These are phyloP conservation scores for Xestia c-nigrum DNA, from an alignment of 2,888 invertebrate genomes.

Conservation along the genomic window DNA sequence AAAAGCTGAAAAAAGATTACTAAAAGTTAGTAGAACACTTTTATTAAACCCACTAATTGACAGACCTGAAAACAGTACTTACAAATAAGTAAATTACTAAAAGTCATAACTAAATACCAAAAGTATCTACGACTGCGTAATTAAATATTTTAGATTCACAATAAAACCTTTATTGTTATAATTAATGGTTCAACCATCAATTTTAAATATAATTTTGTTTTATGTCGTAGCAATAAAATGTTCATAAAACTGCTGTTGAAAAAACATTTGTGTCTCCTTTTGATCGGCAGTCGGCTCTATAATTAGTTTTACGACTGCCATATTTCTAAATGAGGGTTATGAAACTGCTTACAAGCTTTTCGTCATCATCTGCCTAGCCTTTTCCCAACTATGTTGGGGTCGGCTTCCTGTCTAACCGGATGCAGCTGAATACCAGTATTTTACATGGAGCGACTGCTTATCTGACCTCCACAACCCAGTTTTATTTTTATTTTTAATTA, in stretches of 20 bases:
- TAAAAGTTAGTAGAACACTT: no score
- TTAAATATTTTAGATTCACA: conserved; percentile 40
- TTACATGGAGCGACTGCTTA: no score
- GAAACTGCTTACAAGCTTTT: conserved; percentile 28
- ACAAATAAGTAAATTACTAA: neutral
- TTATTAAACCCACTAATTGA: no score
- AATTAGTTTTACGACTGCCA: conserved; percentile 60
- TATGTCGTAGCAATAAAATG: conserved; percentile 58
- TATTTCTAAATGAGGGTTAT: conserved; percentile 58
- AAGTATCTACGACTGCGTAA: conserved; percentile 20
- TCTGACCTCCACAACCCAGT: no score
- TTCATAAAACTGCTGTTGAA: conserved; percentile 56
- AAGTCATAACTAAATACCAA: conserved; percentile 6
- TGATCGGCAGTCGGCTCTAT: conserved; percentile 43
- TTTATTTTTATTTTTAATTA: no score
- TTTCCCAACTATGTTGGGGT: no score
- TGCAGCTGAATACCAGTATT: no score
- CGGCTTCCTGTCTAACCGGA: no score
- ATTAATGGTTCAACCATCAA: conserved; percentile 49
- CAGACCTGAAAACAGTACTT: neutral
- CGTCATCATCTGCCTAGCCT: no score
- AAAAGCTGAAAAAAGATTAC: no score
- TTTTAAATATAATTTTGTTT: conserved; percentile 60
- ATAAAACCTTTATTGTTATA: conserved; percentile 57
- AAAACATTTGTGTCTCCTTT: conserved; percentile 54